phyloP scores from a whole-genome alignment of 2,888 invertebrate genomes.

The Chalcis sispes region DNA sequence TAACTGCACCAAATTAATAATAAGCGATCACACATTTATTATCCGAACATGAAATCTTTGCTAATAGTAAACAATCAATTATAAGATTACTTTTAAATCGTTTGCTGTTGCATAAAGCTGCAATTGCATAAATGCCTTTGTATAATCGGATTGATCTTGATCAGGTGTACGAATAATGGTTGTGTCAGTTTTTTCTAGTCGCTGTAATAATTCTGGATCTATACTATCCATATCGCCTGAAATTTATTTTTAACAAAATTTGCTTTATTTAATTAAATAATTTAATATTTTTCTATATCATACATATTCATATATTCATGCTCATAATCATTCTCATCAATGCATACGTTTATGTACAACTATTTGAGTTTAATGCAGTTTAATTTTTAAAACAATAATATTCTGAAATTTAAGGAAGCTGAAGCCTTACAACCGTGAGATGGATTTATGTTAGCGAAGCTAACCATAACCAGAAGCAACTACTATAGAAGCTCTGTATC shows the following conservation, averaged over 20 bases:
- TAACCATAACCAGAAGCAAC: too few species aligned
- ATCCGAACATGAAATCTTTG: slow-evolving; percentile 26
- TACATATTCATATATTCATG: too few species aligned
- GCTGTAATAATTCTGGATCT: slow-evolving; percentile 78
- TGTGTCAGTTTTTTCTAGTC: slow-evolving; percentile 76
- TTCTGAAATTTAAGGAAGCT: too few species aligned
- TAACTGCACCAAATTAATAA: slow-evolving; percentile 76
- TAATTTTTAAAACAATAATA: too few species aligned
- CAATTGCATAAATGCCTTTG: slow-evolving; percentile 85
- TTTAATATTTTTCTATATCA: too few species aligned
- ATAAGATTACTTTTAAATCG: slow-evolving; percentile 66
- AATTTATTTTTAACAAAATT: slow-evolving; percentile 70
- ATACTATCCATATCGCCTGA: slow-evolving; percentile 95
- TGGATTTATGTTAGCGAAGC: too few species aligned
- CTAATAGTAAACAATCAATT: background rate
- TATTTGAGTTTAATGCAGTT: too few species aligned
- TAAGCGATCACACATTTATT: slow-evolving; percentile 52
- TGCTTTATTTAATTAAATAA: too few species aligned
- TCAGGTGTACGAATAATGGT: slow-evolving; percentile 84
- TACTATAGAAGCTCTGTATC: too few species aligned
- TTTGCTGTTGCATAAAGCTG: slow-evolving; percentile 76
- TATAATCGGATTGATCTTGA: slow-evolving; percentile 92
- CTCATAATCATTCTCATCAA: too few species aligned
- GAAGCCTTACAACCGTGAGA: too few species aligned
- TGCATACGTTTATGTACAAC: too few species aligned